Percentiles rank a stretch among this genome's conserved stretches.
phyloP scores from a whole-genome alignment of 2,888 invertebrate species.

The Rotaria macrura region DNA sequence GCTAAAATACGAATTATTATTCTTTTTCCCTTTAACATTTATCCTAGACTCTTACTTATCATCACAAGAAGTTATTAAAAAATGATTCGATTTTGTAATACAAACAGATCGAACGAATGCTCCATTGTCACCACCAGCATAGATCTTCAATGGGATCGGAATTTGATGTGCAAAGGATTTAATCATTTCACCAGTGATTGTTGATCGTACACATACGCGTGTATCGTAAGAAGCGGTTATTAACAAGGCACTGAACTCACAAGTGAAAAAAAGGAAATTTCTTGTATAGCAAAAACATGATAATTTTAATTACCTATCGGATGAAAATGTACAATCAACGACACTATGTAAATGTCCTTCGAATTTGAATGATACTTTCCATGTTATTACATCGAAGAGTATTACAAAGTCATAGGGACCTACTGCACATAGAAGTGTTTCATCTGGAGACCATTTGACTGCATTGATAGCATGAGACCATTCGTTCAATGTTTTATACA shows the following conservation, averaged over 20 bases:
- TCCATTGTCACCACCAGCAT: slow-evolving; percentile 17
- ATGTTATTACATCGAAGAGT: background rate
- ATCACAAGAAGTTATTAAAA: background rate
- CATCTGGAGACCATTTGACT: slow-evolving; percentile 18
- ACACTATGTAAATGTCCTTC: slow-evolving; percentile 3
- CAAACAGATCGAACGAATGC: slow-evolving; percentile 4
- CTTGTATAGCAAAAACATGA: no score
- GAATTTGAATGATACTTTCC: background rate
- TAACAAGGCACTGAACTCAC: background rate
- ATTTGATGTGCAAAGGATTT: background rate
- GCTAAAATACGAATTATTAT: background rate
- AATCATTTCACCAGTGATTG: background rate
- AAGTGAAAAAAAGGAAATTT: background rate
- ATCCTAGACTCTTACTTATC: background rate
- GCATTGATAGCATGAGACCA: background rate
- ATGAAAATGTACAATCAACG: background rate
- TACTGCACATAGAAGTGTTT: background rate
- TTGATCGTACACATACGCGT: background rate
- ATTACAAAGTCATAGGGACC: background rate
- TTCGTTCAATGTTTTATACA: slow-evolving; percentile 14
- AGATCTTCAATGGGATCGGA: background rate
- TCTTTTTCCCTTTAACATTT: background rate
- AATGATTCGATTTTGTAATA: background rate
- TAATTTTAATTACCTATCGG: background rate
- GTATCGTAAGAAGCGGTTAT: slow-evolving; percentile 12